A percentile compares a stretch with the other conserved stretches of the same genome.
These are phyloP conservation scores for Mugil cephalus DNA, from an alignment of 2,113 vertebrate species.

Conservation along the genomic window DNA sequence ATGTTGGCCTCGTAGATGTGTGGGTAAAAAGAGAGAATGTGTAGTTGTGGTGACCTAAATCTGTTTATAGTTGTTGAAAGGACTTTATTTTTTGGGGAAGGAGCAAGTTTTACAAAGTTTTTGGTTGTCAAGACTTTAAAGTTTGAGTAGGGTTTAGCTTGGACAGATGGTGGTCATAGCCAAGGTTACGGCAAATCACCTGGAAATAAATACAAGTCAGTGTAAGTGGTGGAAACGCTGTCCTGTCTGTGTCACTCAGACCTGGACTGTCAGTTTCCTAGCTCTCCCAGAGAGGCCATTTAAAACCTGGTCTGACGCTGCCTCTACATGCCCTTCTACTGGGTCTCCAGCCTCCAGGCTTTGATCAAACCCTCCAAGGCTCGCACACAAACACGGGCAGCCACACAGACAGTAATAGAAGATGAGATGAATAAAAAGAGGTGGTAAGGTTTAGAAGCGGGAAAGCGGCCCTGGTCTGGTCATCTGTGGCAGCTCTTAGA, in stretches of 20 bases:
- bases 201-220: neutral
- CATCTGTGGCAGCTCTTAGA: constrained; percentile 34
- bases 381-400: neutral
- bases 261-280: neutral
- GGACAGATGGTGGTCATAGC: too few species aligned
- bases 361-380: constrained; percentile 35
- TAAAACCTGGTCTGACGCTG: constrained; percentile 23
- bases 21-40: neutral
- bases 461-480: constrained; percentile 14
- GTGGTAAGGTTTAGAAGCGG: neutral
- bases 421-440: neutral
- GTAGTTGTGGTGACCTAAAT: too few species aligned
- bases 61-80: too few species aligned
- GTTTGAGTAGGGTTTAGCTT: too few species aligned
- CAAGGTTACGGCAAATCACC: neutral
- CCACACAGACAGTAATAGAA: neutral
- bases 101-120: too few species aligned
- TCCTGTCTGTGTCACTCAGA: neutral
- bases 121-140: too few species aligned
- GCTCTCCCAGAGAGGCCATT: constrained; percentile 12
- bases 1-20: constrained; percentile 36
- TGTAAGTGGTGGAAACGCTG: neutral
- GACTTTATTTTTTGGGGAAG: too few species aligned
- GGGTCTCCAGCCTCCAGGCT: constrained; percentile 16
- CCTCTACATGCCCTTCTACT: neutral